Evolutionary conservation across 1,140 invertebrate species (phyloP), one percentile per base, ranked within the genome.

Genomic region (Psix sp.): DNA sequence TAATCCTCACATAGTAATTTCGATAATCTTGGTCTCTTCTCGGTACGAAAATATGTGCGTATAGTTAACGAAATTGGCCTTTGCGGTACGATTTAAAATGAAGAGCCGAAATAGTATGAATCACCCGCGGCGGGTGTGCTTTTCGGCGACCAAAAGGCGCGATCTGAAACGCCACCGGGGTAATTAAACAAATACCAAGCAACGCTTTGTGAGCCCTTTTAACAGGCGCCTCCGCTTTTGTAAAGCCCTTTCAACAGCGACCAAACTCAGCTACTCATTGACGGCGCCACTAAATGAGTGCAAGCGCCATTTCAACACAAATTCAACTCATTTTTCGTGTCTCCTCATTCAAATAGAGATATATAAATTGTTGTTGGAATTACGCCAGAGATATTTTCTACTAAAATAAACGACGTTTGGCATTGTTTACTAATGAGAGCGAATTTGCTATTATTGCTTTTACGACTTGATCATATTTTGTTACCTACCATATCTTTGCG

Each of bases 111-210:
- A 76, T 76, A 5, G n/a, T n/a, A n/a, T 26, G 74, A 42, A 57
- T 45, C 16, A 68, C 65, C 66, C 46, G 29, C 40, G 78, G 82
- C 81, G 3, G 79, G 62, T 63, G 36, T 18, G 67, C 57, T 62
- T 59, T 62, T 56, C 49, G 66, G 38, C 48, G 40, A 60, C 66
- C 35, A 17, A 66, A 77, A 77, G 46, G 77, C 65, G 76, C 49
- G n/a, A n/a, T n/a, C n/a, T n/a, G n/a, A n/a, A n/a, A n/a, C n/a
- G n/a, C n/a, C n/a, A n/a, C n/a, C n/a, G n/a, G n/a, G n/a, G 33
- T 82, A 84, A 84, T 84, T 83, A 84, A 83, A 84, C 82, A 84
- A 83, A 83, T 83, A 83, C 75, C 80, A 79, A 68, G 77, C 46
- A 68, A 33, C 31, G 1, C 52, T 74, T 68, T 65, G 60, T 66